Evolutionary conservation across 2,888 invertebrate species (phyloP).

Genomic region (Subacronicta megacephala): DNA sequence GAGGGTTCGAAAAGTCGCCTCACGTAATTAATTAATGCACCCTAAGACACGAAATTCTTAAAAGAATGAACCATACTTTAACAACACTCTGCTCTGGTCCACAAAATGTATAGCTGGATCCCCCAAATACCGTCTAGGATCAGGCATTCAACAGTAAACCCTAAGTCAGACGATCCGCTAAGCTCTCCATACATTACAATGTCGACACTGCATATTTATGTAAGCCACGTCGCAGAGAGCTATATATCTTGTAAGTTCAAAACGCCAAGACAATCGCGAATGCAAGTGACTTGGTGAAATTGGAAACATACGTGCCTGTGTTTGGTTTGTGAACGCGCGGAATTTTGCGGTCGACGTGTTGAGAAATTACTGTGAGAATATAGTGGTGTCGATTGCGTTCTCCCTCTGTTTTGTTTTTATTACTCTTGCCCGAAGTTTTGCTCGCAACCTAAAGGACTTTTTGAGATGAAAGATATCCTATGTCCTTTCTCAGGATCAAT

Average conservation of each 20-base stretch:
- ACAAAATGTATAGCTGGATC: constrained; percentile 2
- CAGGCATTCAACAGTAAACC: constrained; percentile 23
- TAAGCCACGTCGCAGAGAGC: constrained; percentile 21
- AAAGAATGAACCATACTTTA: too few species aligned
- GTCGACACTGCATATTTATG: constrained; percentile 47
- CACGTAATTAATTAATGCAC: too few species aligned
- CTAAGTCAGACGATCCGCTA: constrained; percentile 13
- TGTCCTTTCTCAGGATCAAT: too few species aligned
- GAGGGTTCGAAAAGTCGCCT: too few species aligned
- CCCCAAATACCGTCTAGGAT: not conserved
- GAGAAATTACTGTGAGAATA: too few species aligned
- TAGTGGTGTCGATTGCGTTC: too few species aligned
- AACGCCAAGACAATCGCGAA: constrained; percentile 58
- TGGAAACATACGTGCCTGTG: constrained; percentile 20
- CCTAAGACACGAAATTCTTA: too few species aligned
- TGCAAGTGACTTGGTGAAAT: constrained; percentile 53
- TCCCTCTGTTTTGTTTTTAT: too few species aligned
- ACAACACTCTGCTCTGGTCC: not conserved
- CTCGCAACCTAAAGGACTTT: too few species aligned
- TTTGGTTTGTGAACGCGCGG: not conserved
- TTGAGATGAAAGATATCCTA: too few species aligned
- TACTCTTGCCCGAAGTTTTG: too few species aligned
- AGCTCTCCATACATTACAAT: constrained; percentile 29
- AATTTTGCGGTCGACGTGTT: too few species aligned
- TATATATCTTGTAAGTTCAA: constrained; percentile 55